phyloP scores from a whole-genome alignment of 2,888 invertebrate genomes.

The Eristalis pertinax region DNA sequence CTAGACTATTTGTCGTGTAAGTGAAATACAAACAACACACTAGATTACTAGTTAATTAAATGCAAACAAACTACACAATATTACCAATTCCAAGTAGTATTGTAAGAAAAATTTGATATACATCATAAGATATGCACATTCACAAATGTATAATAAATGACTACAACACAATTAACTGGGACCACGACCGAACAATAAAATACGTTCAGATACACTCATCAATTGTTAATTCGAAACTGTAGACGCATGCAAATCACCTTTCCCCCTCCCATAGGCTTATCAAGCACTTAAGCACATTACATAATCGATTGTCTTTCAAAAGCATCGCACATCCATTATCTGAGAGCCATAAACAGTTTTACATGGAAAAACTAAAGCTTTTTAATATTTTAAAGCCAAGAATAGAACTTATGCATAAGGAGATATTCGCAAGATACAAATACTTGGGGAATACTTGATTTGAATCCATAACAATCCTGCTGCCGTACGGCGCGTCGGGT shows the following conservation, averaged over 20 bases:
- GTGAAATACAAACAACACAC: no score
- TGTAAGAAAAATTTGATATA: no score
- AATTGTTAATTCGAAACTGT: not conserved
- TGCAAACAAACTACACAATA: not conserved
- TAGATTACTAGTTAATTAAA: no score
- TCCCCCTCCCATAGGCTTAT: not conserved
- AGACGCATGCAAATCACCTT: not conserved
- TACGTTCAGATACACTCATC: not conserved
- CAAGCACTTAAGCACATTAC: not conserved
- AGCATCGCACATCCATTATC: not conserved
- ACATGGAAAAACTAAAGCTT: conserved; percentile 29
- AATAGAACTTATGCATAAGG: conserved; percentile 56
- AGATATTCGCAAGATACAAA: conserved; percentile 54
- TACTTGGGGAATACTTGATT: conserved; percentile 59
- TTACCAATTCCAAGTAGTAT: not conserved
- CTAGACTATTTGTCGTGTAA: no score
- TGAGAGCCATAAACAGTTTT: not conserved
- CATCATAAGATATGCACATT: not conserved
- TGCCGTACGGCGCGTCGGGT: conserved; percentile 37
- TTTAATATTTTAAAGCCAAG: conserved; percentile 36
- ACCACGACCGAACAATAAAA: not conserved
- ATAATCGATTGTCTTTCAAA: not conserved
- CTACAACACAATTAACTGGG: not conserved
- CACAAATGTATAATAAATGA: not conserved
- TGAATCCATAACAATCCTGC: conserved; percentile 61